phyloP scores from a whole-genome alignment of 2,797 vertebrate species.

The Falco columbarius region DNA sequence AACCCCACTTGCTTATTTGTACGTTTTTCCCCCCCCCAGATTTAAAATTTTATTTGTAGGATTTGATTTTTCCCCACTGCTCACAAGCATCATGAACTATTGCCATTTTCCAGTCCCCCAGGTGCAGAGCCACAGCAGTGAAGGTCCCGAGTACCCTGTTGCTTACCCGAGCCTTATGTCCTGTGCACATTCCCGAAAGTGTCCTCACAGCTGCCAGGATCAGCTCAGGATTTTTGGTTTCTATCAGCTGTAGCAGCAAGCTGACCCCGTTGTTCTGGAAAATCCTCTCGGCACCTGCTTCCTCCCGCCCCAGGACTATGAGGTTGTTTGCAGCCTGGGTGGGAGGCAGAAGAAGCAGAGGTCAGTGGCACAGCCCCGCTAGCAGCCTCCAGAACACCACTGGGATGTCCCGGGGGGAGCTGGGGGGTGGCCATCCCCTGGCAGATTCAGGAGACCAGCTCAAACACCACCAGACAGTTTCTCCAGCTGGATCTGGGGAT shows the following conservation, averaged over 20 bases:
- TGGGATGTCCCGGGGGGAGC: background rate
- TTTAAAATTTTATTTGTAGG: background rate
- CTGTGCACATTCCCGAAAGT: slow-evolving; percentile 91
- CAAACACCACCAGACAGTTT: background rate
- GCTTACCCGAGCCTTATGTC: slow-evolving; percentile 91
- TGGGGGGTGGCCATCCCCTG: background rate
- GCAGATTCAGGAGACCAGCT: background rate
- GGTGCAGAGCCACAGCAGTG: background rate
- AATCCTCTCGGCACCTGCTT: slow-evolving; percentile 93
- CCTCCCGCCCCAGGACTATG: slow-evolving; percentile 92
- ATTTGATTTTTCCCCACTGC: background rate
- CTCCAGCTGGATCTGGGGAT: background rate
- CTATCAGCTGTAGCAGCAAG: slow-evolving; percentile 88
- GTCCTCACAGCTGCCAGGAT: slow-evolving; percentile 90
- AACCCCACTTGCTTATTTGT: background rate
- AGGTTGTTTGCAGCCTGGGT: slow-evolving; percentile 95
- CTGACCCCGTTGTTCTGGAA: slow-evolving; percentile 93
- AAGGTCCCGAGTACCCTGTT: background rate
- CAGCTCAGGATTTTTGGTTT: slow-evolving; percentile 88
- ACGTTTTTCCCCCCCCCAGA: rapidly evolving
- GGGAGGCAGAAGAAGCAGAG: background rate
- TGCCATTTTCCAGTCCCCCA: background rate
- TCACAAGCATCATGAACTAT: background rate
- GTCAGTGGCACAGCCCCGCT: background rate
- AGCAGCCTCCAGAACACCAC: background rate